Conservation (phyloP, 2,888 invertebrate genomes). For the Zelleria hepariella region DNA sequence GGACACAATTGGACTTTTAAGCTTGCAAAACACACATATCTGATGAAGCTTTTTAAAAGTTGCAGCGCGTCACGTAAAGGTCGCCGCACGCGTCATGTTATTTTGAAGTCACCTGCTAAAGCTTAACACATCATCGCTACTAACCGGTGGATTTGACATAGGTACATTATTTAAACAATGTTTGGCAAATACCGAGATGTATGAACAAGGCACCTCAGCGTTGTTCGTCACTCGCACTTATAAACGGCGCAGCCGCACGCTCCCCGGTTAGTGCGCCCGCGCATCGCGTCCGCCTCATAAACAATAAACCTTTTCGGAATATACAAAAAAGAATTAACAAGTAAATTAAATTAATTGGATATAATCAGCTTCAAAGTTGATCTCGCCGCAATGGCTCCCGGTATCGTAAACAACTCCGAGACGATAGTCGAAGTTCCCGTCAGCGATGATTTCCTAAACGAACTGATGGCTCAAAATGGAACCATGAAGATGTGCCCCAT, state of each 20-base stretch:
- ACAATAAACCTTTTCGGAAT: background rate
- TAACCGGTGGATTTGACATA: background rate
- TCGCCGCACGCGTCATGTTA: background rate
- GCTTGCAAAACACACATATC: no score
- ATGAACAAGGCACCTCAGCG: background rate
- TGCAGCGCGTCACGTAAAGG: background rate
- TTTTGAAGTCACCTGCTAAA: background rate
- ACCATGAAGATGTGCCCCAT: slow-evolving; percentile 33
- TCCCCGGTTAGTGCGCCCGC: slow-evolving; percentile 40
- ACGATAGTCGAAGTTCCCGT: slow-evolving; percentile 31
- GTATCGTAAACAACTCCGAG: slow-evolving; percentile 43
- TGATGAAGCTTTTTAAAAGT: no score
- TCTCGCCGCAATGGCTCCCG: slow-evolving; percentile 43
- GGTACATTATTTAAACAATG: slow-evolving; percentile 1
- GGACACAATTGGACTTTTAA: no score
- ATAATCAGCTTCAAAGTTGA: slow-evolving; percentile 10
- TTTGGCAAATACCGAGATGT: background rate
- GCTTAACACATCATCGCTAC: background rate
- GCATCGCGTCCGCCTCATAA: slow-evolving; percentile 32
- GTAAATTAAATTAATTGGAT: background rate
- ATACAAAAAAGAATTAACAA: background rate
- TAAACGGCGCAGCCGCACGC: slow-evolving; percentile 29
- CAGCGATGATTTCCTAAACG: slow-evolving; percentile 27
- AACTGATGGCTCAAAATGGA: slow-evolving; percentile 19
- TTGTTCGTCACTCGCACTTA: background rate